phyloP scores from a whole-genome alignment of 2,888 invertebrate species.

The Schizaphis graminum region DNA sequence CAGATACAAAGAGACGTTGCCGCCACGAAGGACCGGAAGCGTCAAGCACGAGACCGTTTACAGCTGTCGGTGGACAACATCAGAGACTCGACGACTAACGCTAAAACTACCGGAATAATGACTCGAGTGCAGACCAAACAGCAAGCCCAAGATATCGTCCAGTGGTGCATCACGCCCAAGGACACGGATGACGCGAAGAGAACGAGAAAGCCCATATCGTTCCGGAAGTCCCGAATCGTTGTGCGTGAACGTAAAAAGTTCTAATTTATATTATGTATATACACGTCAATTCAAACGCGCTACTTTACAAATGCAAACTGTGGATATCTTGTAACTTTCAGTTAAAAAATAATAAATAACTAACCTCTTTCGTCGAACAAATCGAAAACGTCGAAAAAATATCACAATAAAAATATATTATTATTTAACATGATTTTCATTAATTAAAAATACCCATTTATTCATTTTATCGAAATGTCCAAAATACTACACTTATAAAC shows the following conservation, averaged over 20 bases:
- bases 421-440: not conserved
- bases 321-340: not conserved
- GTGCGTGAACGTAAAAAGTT: not conserved
- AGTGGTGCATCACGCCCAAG: not conserved
- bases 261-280: not conserved
- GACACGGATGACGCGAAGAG: conserved; percentile 16
- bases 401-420: not conserved
- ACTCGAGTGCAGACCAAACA: conserved; percentile 33
- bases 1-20: not conserved
- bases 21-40: not conserved
- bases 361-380: not conserved
- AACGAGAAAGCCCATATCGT: conserved; percentile 46
- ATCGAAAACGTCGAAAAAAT: no score
- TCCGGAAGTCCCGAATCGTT: conserved; percentile 4
- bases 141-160: conserved; percentile 29
- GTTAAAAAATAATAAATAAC: not conserved
- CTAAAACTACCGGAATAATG: not conserved
- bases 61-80: no score
- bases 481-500: not conserved
- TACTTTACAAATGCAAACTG: not conserved
- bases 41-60: not conserved
- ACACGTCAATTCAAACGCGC: not conserved
- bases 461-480: not conserved
- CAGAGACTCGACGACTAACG: fast-evolving
- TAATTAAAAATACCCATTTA: not conserved